These are phyloP conservation scores for Cinclus mexicanus DNA, from an alignment of 2,113 vertebrate genomes.

Conservation along the genomic window DNA sequence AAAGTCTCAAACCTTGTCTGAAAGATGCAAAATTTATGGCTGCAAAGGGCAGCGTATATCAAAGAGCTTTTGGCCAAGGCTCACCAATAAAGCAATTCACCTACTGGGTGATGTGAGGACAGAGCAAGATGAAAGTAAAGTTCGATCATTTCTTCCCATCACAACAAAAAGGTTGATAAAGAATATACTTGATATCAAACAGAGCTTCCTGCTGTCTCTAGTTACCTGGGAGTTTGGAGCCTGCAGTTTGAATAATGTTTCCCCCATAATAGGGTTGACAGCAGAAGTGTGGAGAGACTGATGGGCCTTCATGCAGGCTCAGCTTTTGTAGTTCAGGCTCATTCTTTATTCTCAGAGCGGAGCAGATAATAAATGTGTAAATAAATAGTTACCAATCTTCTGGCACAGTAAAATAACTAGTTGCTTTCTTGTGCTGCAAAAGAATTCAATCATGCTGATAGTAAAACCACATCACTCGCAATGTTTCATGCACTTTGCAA, in stretches of 20 bases:
- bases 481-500: neutral
- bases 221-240: conserved; percentile 94
- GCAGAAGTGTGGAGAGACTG: conserved; percentile 99
- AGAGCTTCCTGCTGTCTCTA: conserved; percentile 81
- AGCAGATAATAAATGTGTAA: conserved; percentile 77
- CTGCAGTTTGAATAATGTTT: conserved; percentile 87
- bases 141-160: conserved; percentile 82
- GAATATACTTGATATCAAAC: conserved; percentile 82
- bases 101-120: conserved; percentile 81
- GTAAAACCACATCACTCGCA: neutral
- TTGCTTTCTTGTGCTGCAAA: conserved; percentile 64
- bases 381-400: conserved; percentile 77
- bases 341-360: conserved; percentile 76
- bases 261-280: conserved; percentile 90
- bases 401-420: conserved; percentile 65
- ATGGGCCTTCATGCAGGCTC: conserved; percentile 86
- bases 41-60: conserved; percentile 69
- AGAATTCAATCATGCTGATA: conserved; percentile 27
- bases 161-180: conserved; percentile 83
- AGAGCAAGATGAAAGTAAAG: conserved; percentile 84
- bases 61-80: conserved; percentile 73
- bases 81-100: conserved; percentile 75
- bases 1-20: conserved; percentile 71
- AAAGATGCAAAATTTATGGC: conserved; percentile 78
- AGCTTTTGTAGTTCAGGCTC: conserved; percentile 76